phyloP scores from a whole-genome alignment of 2,113 vertebrate species.

The Rattus rattus region DNA sequence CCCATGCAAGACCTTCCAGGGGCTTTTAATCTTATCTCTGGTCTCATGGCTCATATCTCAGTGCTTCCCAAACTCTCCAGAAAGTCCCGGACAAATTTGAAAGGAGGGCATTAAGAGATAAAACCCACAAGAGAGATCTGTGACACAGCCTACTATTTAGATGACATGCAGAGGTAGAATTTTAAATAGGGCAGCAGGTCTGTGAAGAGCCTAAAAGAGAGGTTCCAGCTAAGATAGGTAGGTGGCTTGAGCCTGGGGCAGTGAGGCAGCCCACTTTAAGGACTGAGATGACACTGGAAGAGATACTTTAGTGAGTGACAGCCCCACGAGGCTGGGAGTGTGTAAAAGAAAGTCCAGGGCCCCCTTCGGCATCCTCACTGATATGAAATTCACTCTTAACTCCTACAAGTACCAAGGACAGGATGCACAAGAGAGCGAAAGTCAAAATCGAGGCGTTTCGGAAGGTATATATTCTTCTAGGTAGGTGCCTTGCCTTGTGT shows the following conservation, averaged over 20 bases:
- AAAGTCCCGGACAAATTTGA: neutral
- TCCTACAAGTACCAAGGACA: neutral
- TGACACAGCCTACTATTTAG: neutral
- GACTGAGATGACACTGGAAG: neutral
- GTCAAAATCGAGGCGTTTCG: neutral
- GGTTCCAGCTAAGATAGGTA: neutral
- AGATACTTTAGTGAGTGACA: neutral
- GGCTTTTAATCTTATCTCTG: neutral
- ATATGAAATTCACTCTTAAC: too few species aligned
- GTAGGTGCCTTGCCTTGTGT: fast-evolving
- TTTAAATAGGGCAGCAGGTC: neutral
- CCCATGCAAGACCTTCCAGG: neutral
- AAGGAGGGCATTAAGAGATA: neutral
- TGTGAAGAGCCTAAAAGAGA: neutral
- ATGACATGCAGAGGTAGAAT: neutral
- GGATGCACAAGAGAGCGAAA: neutral
- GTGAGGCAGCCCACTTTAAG: neutral
- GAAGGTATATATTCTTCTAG: neutral
- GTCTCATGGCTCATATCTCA: neutral
- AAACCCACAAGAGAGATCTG: neutral
- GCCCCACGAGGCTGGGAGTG: neutral
- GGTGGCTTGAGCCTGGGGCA: neutral
- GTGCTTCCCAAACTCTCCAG: neutral
- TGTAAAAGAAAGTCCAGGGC: neutral
- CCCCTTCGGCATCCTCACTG: neutral